These are phyloP conservation scores for Brachynemurus nebulosus DNA, from an alignment of 2,888 invertebrate genomes.

Conservation along the genomic window DNA sequence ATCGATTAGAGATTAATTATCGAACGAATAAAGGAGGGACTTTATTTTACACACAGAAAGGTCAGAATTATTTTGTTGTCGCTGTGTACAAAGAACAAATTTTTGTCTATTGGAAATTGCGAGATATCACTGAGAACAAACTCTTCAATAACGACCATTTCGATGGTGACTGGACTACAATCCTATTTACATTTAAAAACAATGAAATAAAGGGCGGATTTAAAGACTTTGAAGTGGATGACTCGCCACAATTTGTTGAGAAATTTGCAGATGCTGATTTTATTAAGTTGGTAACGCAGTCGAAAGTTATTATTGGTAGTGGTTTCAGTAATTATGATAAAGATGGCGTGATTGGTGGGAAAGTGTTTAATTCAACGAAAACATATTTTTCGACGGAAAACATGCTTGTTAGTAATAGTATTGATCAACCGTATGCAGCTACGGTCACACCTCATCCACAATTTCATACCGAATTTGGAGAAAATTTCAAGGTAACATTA, in stretches of 20 bases:
- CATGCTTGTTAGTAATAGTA: constrained; percentile 25
- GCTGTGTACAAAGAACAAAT: constrained; percentile 56
- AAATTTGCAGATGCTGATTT: constrained; percentile 37
- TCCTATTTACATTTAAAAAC: constrained; percentile 40
- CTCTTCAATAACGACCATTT: constrained; percentile 38
- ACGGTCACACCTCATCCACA: constrained; percentile 31
- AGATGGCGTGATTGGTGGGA: constrained; percentile 3
- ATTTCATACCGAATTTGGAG: constrained; percentile 32
- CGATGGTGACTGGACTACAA: constrained; percentile 51
- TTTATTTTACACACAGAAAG: constrained; percentile 48
- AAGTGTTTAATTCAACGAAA: constrained; percentile 10
- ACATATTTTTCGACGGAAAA: constrained; percentile 27
- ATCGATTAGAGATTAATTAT: constrained; percentile 39
- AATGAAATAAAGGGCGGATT: constrained; percentile 29
- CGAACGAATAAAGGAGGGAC: constrained; percentile 66
- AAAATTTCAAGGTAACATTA: constrained; percentile 33
- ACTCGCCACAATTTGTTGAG: constrained; percentile 35
- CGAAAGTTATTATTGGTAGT: constrained; percentile 37
- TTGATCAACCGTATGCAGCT: constrained; percentile 20
- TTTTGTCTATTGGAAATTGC: constrained; percentile 51
- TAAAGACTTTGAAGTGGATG: constrained; percentile 37
- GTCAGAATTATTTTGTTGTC: constrained; percentile 48
- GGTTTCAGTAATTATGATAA: constrained; percentile 17
- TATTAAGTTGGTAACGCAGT: constrained; percentile 35
- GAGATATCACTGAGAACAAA: constrained; percentile 30